phyloP scores from a whole-genome alignment of 2,113 vertebrate genomes.

The Andinoacara biseriatus region DNA sequence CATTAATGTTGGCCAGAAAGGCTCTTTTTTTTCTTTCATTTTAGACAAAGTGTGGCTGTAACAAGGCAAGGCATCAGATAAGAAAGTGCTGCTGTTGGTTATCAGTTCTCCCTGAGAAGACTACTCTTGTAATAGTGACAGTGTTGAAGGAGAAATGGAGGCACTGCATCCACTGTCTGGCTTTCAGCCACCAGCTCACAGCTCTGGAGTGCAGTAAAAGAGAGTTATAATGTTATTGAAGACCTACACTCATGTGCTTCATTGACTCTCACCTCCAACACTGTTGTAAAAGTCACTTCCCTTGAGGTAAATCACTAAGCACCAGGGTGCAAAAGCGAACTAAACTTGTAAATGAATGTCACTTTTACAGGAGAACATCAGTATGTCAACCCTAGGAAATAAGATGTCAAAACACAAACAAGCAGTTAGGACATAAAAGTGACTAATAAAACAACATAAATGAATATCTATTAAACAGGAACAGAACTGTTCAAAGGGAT shows the following conservation, averaged over 20 bases:
- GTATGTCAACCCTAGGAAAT: neutral
- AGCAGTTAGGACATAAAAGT: neutral
- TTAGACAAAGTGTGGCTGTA: neutral
- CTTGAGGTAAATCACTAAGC: slow-evolving; percentile 28
- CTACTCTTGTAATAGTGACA: neutral
- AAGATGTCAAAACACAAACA: neutral
- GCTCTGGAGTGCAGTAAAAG: slow-evolving; percentile 41
- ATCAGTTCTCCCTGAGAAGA: neutral
- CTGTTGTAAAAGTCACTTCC: slow-evolving; percentile 45
- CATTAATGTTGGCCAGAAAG: neutral
- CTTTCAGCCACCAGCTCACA: slow-evolving; percentile 23
- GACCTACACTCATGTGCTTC: slow-evolving; percentile 44
- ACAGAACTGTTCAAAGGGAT: neutral
- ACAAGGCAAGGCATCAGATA: slow-evolving; percentile 7
- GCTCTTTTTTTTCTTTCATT: neutral
- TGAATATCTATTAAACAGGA: neutral
- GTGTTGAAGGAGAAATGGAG: slow-evolving; percentile 31
- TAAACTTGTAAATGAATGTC: slow-evolving; percentile 14
- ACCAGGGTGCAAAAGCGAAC: slow-evolving; percentile 4
- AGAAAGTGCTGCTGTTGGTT: slow-evolving; percentile 4
- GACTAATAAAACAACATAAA: neutral
- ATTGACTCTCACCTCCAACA: slow-evolving; percentile 48
- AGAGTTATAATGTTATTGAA: slow-evolving; percentile 47
- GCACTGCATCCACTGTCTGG: slow-evolving; percentile 10
- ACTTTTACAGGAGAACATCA: neutral